Percentiles rank a stretch among this genome's conserved stretches.
phyloP scores from a whole-genome alignment of 1,140 invertebrate genomes.

The Drosophila willistoni region DNA sequence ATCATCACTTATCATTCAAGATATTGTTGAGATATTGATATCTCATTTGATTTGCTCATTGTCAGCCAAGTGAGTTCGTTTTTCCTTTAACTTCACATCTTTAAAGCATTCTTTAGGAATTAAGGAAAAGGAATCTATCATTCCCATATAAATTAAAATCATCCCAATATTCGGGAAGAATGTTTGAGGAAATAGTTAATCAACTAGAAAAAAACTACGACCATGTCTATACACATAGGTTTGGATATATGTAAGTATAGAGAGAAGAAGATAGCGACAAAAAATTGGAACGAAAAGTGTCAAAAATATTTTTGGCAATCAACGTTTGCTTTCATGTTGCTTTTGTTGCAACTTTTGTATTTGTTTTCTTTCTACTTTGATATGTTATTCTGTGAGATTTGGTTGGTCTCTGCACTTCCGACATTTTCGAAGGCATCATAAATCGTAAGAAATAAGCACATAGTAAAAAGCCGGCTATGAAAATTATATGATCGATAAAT shows the following conservation, averaged over 20 bases:
- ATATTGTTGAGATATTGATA: too few relatives aligned
- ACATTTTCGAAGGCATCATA: neutral
- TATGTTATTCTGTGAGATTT: neutral
- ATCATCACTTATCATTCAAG: too few relatives aligned
- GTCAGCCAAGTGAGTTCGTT: too few relatives aligned
- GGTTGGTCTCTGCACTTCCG: conserved; percentile 6
- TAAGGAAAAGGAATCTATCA: too few relatives aligned
- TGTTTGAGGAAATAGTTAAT: too few relatives aligned
- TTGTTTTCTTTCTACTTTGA: neutral
- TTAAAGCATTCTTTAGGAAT: too few relatives aligned
- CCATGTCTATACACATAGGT: neutral
- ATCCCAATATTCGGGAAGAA: too few relatives aligned
- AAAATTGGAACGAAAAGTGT: conserved; percentile 12
- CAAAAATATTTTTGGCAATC: conserved; percentile 32
- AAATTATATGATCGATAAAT: neutral
- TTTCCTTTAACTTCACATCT: too few relatives aligned
- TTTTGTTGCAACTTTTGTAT: conserved; percentile 14
- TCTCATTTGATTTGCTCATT: too few relatives aligned
- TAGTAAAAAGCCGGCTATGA: neutral
- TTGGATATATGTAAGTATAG: neutral
- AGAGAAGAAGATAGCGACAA: conserved; percentile 8
- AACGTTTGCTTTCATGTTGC: conserved; percentile 17
- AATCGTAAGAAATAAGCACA: neutral
- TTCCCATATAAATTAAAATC: too few relatives aligned
- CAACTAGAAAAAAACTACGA: neutral